Percentiles rank a stretch among this genome's conserved stretches.
Evolutionary conservation across 2,888 invertebrate genomes (phyloP).

Genomic region (Lasioglossum zephyrum): DNA sequence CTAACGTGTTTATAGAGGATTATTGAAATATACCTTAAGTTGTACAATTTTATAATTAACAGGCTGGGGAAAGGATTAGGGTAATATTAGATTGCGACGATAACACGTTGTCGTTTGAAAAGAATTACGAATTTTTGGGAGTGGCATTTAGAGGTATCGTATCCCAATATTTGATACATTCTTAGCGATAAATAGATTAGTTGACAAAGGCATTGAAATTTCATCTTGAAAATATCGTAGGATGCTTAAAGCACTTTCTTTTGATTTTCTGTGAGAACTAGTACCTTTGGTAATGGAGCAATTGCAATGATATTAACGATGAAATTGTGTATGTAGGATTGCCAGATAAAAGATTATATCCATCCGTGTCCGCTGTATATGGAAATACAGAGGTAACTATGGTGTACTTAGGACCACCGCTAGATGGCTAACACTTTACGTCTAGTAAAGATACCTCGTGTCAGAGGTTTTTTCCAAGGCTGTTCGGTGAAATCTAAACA

Average conservation of each 20-base stretch:
- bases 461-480: slow-evolving; percentile 43
- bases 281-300: background rate
- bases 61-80: slow-evolving; percentile 98
- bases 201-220: background rate
- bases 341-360: slow-evolving; percentile 96
- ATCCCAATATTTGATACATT: slow-evolving; percentile 36
- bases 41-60: slow-evolving; percentile 74
- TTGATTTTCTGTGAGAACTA: background rate
- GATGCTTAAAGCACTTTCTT: slow-evolving; percentile 4
- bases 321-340: slow-evolving; percentile 87
- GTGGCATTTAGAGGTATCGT: slow-evolving; percentile 96
- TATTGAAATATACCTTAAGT: slow-evolving; percentile 23
- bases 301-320: slow-evolving; percentile 22
- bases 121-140: slow-evolving; percentile 98
- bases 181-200: slow-evolving; percentile 8
- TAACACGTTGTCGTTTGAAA: slow-evolving; percentile 98
- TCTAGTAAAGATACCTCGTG: slow-evolving; percentile 54
- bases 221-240: background rate
- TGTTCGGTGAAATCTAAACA: slow-evolving; percentile 47
- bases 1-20: background rate
- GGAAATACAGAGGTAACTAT: slow-evolving; percentile 99
- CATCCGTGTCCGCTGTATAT: slow-evolving; percentile 98
- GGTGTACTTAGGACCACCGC: slow-evolving; percentile 98
- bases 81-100: slow-evolving; percentile 99
- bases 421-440: slow-evolving; percentile 91